A percentile compares a stretch with the other conserved stretches of the same genome.
Conservation (phyloP, 2,888 invertebrate species). For the Apodemia hepburni region DNA sequence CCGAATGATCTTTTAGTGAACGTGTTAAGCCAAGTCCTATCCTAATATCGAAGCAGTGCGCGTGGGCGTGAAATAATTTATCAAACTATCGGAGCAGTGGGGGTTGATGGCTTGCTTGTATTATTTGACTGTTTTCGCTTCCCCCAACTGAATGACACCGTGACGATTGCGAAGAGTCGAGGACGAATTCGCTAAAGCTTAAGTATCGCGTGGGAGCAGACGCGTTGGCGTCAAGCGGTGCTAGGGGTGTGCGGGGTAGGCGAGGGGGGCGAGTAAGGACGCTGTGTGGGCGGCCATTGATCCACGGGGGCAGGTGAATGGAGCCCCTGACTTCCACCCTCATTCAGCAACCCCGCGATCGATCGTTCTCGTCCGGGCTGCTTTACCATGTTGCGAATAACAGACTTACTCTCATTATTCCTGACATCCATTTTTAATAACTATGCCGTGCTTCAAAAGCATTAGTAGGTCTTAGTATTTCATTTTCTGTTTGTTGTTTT, state of each 20-base stretch:
- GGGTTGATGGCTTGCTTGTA: constrained; percentile 22
- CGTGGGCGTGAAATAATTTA: constrained; percentile 16
- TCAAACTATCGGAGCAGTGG: constrained; percentile 15
- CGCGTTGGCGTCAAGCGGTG: constrained; percentile 49
- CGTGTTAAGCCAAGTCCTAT: background rate
- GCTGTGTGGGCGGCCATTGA: constrained; percentile 75
- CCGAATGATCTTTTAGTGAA: background rate
- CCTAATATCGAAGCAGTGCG: constrained; percentile 8
- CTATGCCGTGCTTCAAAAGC: no score
- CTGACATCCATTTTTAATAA: background rate
- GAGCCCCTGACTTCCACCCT: constrained; percentile 54
- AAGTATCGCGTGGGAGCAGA: constrained; percentile 63
- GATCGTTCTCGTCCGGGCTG: constrained; percentile 44
- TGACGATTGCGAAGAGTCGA: constrained; percentile 46
- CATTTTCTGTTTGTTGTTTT: no score
- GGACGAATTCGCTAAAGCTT: constrained; percentile 47
- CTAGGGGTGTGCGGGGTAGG: constrained; percentile 33
- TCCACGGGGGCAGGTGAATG: constrained; percentile 72
- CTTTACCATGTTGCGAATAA: constrained; percentile 19
- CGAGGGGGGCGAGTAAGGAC: constrained; percentile 39
- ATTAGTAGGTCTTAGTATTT: no score
- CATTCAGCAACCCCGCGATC: constrained; percentile 59
- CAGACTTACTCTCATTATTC: constrained; percentile 15
- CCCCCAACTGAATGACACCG: constrained; percentile 60
- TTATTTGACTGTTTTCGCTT: constrained; percentile 59